Percentiles rank a stretch among this genome's conserved stretches.
Conservation (phyloP, 2,797 vertebrate genomes). For the Myotis planiceps region DNA sequence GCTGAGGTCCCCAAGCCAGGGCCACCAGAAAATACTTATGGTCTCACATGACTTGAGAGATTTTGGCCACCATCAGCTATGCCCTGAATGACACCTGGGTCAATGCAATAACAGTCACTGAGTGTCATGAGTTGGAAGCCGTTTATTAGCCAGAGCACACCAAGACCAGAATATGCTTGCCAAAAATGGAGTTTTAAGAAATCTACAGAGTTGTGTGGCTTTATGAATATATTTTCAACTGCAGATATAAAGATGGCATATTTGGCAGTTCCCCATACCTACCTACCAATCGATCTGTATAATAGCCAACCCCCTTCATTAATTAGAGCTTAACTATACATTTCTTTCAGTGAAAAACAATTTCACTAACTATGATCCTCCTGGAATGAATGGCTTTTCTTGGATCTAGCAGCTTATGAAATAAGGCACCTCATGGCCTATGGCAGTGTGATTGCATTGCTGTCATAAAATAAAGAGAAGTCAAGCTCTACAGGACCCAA, state of each 20-base stretch:
- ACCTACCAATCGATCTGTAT: conserved; percentile 54
- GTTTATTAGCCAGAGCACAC: conserved; percentile 61
- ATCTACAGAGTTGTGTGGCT: conserved; percentile 75
- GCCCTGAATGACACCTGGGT: not conserved
- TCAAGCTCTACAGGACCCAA: not conserved
- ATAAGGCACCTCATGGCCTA: not conserved
- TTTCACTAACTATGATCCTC: conserved; percentile 42
- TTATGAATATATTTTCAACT: conserved; percentile 73
- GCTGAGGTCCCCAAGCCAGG: not conserved
- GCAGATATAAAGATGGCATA: conserved; percentile 34
- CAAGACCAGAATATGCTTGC: conserved; percentile 69
- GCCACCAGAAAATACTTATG: not conserved
- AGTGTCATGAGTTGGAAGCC: conserved; percentile 57
- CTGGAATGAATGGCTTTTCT: conserved; percentile 34
- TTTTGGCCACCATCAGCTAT: not conserved
- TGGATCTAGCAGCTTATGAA: conserved; percentile 2
- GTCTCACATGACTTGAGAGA: not conserved
- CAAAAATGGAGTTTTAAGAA: conserved; percentile 74
- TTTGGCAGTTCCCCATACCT: conserved; percentile 64
- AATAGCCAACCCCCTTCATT: conserved; percentile 43
- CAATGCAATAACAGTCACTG: not conserved
- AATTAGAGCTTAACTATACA: conserved; percentile 66
- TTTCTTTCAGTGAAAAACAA: conserved; percentile 47
- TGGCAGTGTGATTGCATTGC: not conserved
- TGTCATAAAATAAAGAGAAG: conserved; percentile 26